Evolutionary conservation across 2,113 vertebrate genomes (phyloP), one percentile per base, ranked within the genome.

Genomic region (Periophthalmus modestus): DNA sequence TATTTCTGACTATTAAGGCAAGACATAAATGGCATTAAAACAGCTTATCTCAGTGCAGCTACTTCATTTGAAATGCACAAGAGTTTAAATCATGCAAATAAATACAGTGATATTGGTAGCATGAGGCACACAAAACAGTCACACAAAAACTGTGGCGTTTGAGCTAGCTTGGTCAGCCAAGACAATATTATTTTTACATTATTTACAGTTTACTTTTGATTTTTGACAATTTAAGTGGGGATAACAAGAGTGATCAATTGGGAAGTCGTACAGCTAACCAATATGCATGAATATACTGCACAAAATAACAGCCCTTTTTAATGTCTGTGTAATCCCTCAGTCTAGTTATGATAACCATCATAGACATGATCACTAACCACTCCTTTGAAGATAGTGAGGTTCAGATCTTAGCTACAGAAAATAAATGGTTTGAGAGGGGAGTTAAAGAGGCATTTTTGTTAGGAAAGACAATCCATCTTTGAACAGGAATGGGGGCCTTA

Each of bases 21-120:
- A 72, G 77, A 74, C 48, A 61, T 77, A 34, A 66, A n/a, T 58
- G 21, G 57, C 21, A 28, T 59, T 59, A 24, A 74, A 73, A 80
- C 52, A 86, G 86, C 83, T 85, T 84, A 82, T 88, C 68, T 90
- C 87, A 90, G 90, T 85, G 87, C 88, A 91, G 81, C 82, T 85
- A 82, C 78, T 58, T 86, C 69, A 65, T 77, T 58, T 48, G 43
- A 76, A 78, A 65, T 16, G 80, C 46, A 70, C 47, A 24, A 15
- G 61, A 77, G 54, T 75, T 84, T 71, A 78, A 87, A 86, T 62
- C 39, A 79, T 71, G 80, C 75, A 80, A 90, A 92, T 91, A 90
- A 91, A 91, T 89, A 90, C 66, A 85, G 72, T 83, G 73, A 85
- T 55, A 69, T 73, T 77, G 75, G 69, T 77, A 66, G 59, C 68